Conservation (phyloP, 2,888 invertebrate species). For the Nemapogon koenigi region DNA sequence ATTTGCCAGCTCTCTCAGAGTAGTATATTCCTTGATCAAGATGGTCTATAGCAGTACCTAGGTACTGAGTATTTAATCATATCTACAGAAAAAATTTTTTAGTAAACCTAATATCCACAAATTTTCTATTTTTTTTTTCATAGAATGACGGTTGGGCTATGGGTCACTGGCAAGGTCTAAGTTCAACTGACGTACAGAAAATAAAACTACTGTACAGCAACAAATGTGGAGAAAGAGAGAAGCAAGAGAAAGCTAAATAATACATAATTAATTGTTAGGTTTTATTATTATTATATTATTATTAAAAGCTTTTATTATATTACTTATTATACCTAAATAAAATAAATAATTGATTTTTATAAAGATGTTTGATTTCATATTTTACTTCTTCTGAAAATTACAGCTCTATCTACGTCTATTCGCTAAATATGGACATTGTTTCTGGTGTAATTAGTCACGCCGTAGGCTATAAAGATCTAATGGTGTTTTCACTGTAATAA, state of each 20-base stretch:
- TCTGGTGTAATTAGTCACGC: too few species aligned
- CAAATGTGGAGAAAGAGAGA: conserved; percentile 27
- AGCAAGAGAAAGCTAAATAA: not conserved
- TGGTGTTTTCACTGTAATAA: too few species aligned
- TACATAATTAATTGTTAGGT: not conserved
- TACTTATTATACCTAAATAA: not conserved
- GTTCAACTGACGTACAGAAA: conserved; percentile 43
- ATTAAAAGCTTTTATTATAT: not conserved
- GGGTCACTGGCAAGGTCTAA: conserved; percentile 56
- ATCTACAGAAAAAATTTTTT: too few species aligned
- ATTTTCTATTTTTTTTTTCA: conserved; percentile 18
- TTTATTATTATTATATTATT: not conserved
- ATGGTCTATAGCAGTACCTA: too few species aligned
- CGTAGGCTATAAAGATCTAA: too few species aligned
- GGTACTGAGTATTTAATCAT: too few species aligned
- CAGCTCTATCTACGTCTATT: too few species aligned
- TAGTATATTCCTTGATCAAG: too few species aligned
- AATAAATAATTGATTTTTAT: not conserved
- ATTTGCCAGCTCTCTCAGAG: too few species aligned
- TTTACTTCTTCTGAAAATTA: not conserved
- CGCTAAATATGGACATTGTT: too few species aligned
- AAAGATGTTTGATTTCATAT: not conserved
- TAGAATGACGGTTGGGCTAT: conserved; percentile 58
- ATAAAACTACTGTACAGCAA: conserved; percentile 35
- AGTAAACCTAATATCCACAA: too few species aligned